Evolutionary conservation across 2,888 invertebrate genomes (phyloP).

Genomic region (Amblyjoppa fuscipennis): DNA sequence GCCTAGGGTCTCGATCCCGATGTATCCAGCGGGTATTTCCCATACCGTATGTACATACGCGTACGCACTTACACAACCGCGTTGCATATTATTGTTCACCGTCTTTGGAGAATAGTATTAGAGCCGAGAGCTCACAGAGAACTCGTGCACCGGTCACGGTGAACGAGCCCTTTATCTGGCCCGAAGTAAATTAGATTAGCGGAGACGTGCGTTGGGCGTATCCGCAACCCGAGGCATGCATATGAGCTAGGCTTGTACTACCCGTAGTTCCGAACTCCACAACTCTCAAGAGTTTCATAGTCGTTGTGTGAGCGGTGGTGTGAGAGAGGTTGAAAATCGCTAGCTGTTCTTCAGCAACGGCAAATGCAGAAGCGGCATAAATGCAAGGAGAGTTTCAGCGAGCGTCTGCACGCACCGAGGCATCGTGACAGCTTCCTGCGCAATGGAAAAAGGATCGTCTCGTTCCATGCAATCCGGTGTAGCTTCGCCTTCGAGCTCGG

Average conservation of each 20-base stretch:
- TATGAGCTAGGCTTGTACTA: slow-evolving; percentile 62
- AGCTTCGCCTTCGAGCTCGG: slow-evolving; percentile 43
- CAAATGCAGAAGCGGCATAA: slow-evolving; percentile 41
- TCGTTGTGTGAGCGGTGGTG: not conserved
- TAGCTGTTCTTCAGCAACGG: slow-evolving; percentile 23
- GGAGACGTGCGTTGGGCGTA: slow-evolving; percentile 76
- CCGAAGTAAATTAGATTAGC: slow-evolving; percentile 80
- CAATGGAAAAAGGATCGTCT: slow-evolving; percentile 74
- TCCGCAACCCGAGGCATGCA: slow-evolving; percentile 70
- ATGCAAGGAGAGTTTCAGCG: slow-evolving; percentile 49
- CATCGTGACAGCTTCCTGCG: slow-evolving; percentile 77
- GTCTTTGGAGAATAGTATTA: not conserved
- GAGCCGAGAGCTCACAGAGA: slow-evolving; percentile 48
- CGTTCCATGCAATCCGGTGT: slow-evolving; percentile 71
- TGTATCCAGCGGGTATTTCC: slow-evolving; percentile 56
- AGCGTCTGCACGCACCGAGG: slow-evolving; percentile 63
- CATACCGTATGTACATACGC: slow-evolving; percentile 42
- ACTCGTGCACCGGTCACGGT: slow-evolving; percentile 73
- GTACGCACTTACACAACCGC: slow-evolving; percentile 4
- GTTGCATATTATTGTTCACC: slow-evolving; percentile 11
- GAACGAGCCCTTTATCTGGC: slow-evolving; percentile 79
- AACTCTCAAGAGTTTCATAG: slow-evolving; percentile 45
- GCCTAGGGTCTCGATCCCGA: slow-evolving; percentile 41
- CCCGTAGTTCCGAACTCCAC: slow-evolving; percentile 50
- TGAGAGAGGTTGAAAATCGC: slow-evolving; percentile 41